Base-by-base conservation (phyloP, 2,113 vertebrate species). In the Sturnus vulgaris region DNA sequence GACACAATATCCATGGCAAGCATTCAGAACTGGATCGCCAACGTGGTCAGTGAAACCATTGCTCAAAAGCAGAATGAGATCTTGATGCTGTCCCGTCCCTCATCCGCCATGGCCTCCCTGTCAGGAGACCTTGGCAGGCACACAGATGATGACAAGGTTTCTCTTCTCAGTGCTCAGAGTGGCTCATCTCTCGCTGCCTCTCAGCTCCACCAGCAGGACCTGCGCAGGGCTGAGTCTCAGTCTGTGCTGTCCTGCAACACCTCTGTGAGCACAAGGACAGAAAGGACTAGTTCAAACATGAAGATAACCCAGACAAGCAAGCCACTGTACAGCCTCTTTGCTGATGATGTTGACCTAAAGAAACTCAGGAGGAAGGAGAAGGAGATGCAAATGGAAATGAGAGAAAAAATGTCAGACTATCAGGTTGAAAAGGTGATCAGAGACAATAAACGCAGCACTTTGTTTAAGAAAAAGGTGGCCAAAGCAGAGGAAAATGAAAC, bases 11-110 rank as follows among this genome's bases (percentile, higher is more conserved):
- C 99, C 78, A 96, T 99, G 23, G 97, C 98, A 60, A 98, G 98
- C 81, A 99, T 99, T 93, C 99, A 99, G 95, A 99, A 98, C 96
- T 99, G 99, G 99, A 99, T 99, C 1, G 98, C 99, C 42, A 99
- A 96, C 0, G 99, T 99, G 1, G 99, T 99, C 78, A 98, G 96
- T 5, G 99, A 99, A 94, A 99, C 99, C 3, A 98, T 99, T 20
- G 98, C 98, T 70, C 99, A 99, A 93, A 99, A 99, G 97, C 99
- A 99, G 68, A 98, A 97, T 9, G 99, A 99, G 86, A 98, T 99
- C 97, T 89, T 98, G 80, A 94, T 97, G 88, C 92, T 97, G 86
- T 97, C 98, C 35, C 96, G 92, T 4, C 56, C 98, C 0, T 92
- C 98, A 0, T 99, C 98, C 0, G 98, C 98, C 52, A 33, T 98